A percentile compares a stretch with the other conserved stretches of the same genome.
These are phyloP conservation scores for Autographa pulchrina DNA, from an alignment of 2,888 invertebrate species.

Conservation along the genomic window DNA sequence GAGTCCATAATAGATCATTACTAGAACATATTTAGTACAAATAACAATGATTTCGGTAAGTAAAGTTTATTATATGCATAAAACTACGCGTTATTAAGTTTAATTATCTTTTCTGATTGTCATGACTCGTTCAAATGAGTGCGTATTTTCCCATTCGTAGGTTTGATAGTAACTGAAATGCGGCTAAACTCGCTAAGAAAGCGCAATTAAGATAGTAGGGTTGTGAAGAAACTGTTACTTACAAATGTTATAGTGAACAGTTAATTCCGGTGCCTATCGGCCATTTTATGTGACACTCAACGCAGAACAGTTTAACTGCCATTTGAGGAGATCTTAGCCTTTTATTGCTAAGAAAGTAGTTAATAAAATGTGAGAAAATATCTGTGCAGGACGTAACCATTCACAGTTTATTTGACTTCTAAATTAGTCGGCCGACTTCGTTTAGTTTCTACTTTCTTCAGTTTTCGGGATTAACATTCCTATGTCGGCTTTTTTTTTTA, in stretches of 20 bases:
- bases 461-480: not conserved
- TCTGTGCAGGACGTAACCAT: conserved; percentile 46
- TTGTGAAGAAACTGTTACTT: conserved; percentile 57
- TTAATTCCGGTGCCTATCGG: conserved; percentile 68
- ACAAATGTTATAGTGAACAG: conserved; percentile 64
- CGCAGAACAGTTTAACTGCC: conserved; percentile 61
- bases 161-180: conserved; percentile 29
- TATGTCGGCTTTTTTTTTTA: not conserved
- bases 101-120: conserved; percentile 22
- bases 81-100: conserved; percentile 33
- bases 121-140: conserved; percentile 15
- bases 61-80: conserved; percentile 28
- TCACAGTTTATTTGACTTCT: conserved; percentile 55
- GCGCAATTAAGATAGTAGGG: conserved; percentile 53
- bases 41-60: not conserved
- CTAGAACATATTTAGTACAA: no score
- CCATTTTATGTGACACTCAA: conserved; percentile 71
- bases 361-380: conserved; percentile 65
- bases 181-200: conserved; percentile 35
- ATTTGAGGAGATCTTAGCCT: conserved; percentile 60
- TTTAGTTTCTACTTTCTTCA: not conserved
- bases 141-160: conserved; percentile 25
- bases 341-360: conserved; percentile 64
- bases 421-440: conserved; percentile 14
- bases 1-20: not conserved